Conservation (phyloP, 2,888 invertebrate species). For the Acleris cristana region DNA sequence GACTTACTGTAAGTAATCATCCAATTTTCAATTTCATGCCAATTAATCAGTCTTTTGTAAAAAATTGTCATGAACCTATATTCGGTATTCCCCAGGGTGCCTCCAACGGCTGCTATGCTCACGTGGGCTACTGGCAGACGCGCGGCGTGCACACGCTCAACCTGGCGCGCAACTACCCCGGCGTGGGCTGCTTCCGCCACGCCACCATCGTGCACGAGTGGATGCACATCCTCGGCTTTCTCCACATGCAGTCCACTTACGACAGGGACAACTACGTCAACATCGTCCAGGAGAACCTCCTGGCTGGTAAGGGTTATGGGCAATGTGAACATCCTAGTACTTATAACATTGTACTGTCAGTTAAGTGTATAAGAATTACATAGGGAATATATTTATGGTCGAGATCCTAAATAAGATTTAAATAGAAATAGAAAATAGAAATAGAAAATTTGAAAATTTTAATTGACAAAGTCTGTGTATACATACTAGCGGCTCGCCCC, state of each 20-base stretch:
- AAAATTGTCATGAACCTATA: too few relatives aligned
- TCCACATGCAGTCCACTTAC: slow-evolving; percentile 76
- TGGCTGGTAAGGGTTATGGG: slow-evolving; percentile 66
- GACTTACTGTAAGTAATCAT: slow-evolving; percentile 62
- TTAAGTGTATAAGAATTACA: too few relatives aligned
- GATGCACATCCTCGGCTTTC: slow-evolving; percentile 78
- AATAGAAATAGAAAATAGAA: too few relatives aligned
- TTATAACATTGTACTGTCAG: too few relatives aligned
- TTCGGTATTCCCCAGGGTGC: slow-evolving; percentile 52
- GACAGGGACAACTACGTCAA: slow-evolving; percentile 83
- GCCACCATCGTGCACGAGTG: slow-evolving; percentile 91
- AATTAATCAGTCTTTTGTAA: too few relatives aligned
- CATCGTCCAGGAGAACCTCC: slow-evolving; percentile 88
- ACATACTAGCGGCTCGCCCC: too few relatives aligned
- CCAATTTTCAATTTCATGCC: too few relatives aligned
- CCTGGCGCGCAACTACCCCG: slow-evolving; percentile 70
- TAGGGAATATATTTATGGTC: too few relatives aligned
- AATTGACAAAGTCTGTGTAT: too few relatives aligned
- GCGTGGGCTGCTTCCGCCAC: slow-evolving; percentile 83
- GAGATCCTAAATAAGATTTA: too few relatives aligned
- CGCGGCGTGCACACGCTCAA: slow-evolving; percentile 80
- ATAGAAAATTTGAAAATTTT: too few relatives aligned
- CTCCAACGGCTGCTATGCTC: slow-evolving; percentile 67
- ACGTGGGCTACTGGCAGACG: slow-evolving; percentile 68
- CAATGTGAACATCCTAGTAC: too few relatives aligned